Base-by-base conservation (phyloP, 2,113 vertebrate species). In the Pelecanus crispus region DNA sequence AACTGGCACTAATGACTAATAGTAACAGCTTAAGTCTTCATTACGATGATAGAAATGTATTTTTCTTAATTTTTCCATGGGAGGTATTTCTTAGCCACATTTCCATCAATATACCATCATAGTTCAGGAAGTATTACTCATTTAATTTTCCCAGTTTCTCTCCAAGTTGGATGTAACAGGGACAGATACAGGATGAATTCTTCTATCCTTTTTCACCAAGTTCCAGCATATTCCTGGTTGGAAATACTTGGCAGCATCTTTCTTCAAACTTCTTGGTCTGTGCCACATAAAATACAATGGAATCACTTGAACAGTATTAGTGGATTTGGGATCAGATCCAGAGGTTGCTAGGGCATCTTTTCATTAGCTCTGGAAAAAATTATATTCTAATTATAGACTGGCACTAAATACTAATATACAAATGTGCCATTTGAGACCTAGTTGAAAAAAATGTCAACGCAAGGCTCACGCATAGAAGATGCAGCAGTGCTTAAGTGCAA, bases 311-410 rank as follows among this genome's bases (percentile, higher is more conserved):
- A 67, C 49, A 72, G 68, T 78, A 53, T 84, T 94, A 95, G 75
- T 89, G 95, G 86, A 94, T 72, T 78, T 93, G 77, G 94, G 88
- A 94, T 96, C 52, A 50, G 71, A 79, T 91, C 86, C 95, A 96
- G 91, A 86, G 95, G 81, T 94, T 95, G 92, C 68, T 92, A 86
- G 95, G 94, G 83, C 96, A 97, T 97, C 95, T 93, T 96, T 96
- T 97, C 94, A 94, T 97, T 92, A 94, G 84, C 91, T 82, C 83
- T 91, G 92, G 83, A 94, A 96, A 95, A 96, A 95, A 94, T 83
- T 56, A 68, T 86, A 73, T 93, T 91, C 95, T 96, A 96, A 95
- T 97, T 95, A 92, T 96, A 94, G 95, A 58, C 73, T 94, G 81
- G 40, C 73, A 91, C 83, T 94, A 90, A 96, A 63, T 88, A 49